Evolutionary conservation across 1,140 invertebrate species (phyloP), one percentile per base, ranked within the genome.

Genomic region (Pomacea maculata): DNA sequence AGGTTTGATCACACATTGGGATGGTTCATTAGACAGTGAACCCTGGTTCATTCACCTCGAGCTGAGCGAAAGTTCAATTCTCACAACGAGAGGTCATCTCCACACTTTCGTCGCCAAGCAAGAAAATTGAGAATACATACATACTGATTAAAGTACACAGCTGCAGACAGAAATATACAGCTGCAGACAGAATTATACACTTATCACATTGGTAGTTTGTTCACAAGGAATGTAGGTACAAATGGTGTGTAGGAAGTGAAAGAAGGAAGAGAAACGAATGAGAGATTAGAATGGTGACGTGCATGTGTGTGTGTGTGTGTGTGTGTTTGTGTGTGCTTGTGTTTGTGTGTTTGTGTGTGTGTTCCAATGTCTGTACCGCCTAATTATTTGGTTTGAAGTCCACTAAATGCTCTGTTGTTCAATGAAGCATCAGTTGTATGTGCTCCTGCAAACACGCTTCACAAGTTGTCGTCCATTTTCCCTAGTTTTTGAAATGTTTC

Each of bases 271-370:
- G 64, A 65, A n/a, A 17, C 17, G 7, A 65, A n/a, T 65, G 64
- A 65, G 7, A 19, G 64, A 65, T 7, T 65, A 4, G 17, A 65
- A 65, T 17, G n/a, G 3, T n/a, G 64, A 29, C 19, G 8, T 15
- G 21, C 2, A 4, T 72, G 19, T 10, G 70, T 19, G 29, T 14
- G 19, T 72, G 70, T 25, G 6, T 29, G 70, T 14, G 29, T 72
- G 10, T 25, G 70, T 34, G 70, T 25, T 12, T 14, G 70, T 25
- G 70, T 0, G 9, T 72, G 70, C 0, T 4, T 72, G 70, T 25
- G 70, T 72, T 12, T 72, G 70, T 72, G 70, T 25, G 70, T 72
- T 12, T 72, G 70, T 72, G 70, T 72, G 70, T 72, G 9, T 72
- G 25, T n/a, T 25, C 8, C 34, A 45, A 6, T 45, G 34, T 45